Conservation (phyloP, 2,888 invertebrate genomes). For the Noctua pronuba region DNA sequence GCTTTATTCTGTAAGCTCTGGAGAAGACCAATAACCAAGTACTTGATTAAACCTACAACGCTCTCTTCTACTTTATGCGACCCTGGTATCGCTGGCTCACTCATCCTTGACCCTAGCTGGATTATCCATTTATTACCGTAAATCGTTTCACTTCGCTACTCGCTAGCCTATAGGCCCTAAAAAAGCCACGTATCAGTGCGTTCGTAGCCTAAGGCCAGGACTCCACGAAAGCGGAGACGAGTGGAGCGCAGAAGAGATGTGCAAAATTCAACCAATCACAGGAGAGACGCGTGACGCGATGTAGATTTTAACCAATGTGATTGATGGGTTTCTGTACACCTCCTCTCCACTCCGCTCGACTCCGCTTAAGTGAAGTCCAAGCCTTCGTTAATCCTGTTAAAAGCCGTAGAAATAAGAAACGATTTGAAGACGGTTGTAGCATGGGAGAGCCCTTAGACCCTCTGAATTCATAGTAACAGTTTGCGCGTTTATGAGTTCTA, state of each 20-base stretch:
- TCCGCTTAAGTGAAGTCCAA: no score
- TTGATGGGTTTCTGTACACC: no score
- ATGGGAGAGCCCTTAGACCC: no score
- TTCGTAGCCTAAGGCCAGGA: no score
- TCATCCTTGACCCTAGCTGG: slow-evolving; percentile 1
- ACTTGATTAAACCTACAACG: not conserved
- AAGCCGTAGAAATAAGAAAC: not conserved
- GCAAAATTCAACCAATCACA: no score
- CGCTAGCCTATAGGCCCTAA: not conserved
- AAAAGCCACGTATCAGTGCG: not conserved
- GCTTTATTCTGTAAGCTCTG: not conserved
- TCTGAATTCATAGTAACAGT: no score
- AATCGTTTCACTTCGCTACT: not conserved
- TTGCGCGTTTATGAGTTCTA: not conserved
- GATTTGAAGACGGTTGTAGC: not conserved
- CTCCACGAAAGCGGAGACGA: no score
- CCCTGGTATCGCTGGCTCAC: not conserved
- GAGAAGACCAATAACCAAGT: not conserved
- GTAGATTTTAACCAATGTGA: no score
- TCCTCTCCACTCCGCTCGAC: no score
- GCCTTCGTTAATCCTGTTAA: not conserved
- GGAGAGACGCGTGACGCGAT: no score
- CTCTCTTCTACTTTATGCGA: not conserved
- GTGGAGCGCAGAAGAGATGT: no score
- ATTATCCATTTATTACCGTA: not conserved